Evolutionary conservation across 2,797 vertebrate species (phyloP), one percentile per base, ranked within the genome.

Genomic region (Myripristis jacobus): DNA sequence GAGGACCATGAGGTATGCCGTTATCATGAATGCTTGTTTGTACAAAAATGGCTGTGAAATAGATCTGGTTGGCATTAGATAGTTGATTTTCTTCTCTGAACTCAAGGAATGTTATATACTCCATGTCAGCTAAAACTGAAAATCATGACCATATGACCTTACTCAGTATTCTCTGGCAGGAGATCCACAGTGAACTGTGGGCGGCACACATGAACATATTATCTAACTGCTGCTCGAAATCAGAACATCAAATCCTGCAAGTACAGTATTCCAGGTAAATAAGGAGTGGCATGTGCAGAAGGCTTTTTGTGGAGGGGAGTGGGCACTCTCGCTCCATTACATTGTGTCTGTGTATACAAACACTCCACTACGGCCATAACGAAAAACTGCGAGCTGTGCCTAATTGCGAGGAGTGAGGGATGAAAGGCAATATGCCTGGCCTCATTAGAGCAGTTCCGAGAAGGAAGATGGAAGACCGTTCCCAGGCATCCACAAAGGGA

Each of bases 401-500:
- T 92, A 90, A 91, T 91, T 90, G 91, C 89, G 88, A 84, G 75
- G 89, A 91, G 88, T 88, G 82, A 84, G 73, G 89, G 85, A 93
- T 92, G 91, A 93, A 94, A 93, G 89, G 87, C 90, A 91, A 93
- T 90, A 93, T 84, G 91, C 83, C 88, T 92, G 91, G 90, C 91
- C 92, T 93, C 90, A 92, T 94, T 93, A 91, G 83, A 93, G 85
- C 85, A 82, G 85, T 91, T 91, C 89, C 83, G 82, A 92, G 88
- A 89, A 91, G 90, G 85, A 82, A 86, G 86, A 86, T 87, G 86
- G 90, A 87, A 85, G 89, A 89, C 73, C 70, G 87, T 92, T 94
- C 90, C 90, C 90, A 91, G 90, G 87, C 89, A 91, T 79, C 89
- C 89, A 92, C 89, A 91, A 92, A 89, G 88, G 87, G 89, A 92